phyloP scores from a whole-genome alignment of 1,140 invertebrate species.

The Aporrectodea caliginosa region DNA sequence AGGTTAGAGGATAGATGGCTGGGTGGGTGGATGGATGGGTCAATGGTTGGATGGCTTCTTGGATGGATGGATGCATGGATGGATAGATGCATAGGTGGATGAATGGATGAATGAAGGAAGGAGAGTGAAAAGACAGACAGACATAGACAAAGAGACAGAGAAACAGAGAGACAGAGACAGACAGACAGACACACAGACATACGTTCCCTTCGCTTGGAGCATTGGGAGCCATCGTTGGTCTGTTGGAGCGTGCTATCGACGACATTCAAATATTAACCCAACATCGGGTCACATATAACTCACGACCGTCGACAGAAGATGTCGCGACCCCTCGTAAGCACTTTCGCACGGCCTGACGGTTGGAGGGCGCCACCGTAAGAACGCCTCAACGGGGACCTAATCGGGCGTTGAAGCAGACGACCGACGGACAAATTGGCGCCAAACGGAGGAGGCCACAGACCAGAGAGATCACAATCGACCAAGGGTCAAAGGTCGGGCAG shows the following conservation, averaged over 20 bases:
- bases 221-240: neutral
- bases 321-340: neutral
- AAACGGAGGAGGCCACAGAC: neutral
- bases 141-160: too few species aligned
- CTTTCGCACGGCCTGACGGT: neutral
- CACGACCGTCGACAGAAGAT: neutral
- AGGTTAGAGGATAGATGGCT: too few species aligned
- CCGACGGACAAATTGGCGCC: neutral
- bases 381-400: neutral
- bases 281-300: neutral
- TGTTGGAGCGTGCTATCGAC: neutral
- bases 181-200: neutral
- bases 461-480: neutral
- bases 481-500: neutral
- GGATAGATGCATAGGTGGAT: too few species aligned
- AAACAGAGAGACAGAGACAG: neutral
- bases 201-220: neutral
- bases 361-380: neutral
- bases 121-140: too few species aligned
- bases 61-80: too few species aligned
- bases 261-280: conserved; percentile 3
- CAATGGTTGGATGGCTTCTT: too few species aligned
- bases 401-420: neutral
- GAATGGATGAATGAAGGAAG: too few species aligned
- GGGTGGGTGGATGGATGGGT: too few species aligned